Conservation (phyloP, 2,113 vertebrate species). For the Oryzias celebensis region DNA sequence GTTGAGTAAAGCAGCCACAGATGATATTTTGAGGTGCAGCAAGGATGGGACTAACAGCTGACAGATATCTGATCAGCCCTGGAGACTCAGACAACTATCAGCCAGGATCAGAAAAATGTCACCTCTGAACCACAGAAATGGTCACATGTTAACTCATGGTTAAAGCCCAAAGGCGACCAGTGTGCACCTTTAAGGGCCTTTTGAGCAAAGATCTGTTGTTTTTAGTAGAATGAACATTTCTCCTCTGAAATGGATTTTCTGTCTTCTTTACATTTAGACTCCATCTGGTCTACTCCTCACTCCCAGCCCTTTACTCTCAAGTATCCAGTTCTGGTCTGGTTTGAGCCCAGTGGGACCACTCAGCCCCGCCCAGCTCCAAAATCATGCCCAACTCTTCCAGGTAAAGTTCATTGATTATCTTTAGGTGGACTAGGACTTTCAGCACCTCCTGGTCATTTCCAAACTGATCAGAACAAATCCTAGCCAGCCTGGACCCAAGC, state of each 20-base stretch:
- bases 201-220: no score
- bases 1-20: no score
- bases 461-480: neutral
- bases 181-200: no score
- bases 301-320: constrained; percentile 91
- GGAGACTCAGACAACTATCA: no score
- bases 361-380: constrained; percentile 92
- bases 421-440: neutral
- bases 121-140: no score
- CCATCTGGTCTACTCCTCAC: constrained; percentile 91
- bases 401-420: constrained; percentile 65
- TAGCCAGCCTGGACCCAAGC: neutral
- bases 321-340: constrained; percentile 97
- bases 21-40: no score
- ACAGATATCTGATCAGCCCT: neutral
- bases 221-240: neutral
- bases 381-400: constrained; percentile 92
- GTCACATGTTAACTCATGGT: no score
- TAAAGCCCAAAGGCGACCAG: no score
- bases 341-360: constrained; percentile 93
- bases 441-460: neutral
- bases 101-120: no score
- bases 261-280: constrained; percentile 77
- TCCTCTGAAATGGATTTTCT: constrained; percentile 25
- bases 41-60: neutral